Evolutionary conservation across 2,113 vertebrate species (phyloP).

Genomic region (Gymnocephalus cernua): DNA sequence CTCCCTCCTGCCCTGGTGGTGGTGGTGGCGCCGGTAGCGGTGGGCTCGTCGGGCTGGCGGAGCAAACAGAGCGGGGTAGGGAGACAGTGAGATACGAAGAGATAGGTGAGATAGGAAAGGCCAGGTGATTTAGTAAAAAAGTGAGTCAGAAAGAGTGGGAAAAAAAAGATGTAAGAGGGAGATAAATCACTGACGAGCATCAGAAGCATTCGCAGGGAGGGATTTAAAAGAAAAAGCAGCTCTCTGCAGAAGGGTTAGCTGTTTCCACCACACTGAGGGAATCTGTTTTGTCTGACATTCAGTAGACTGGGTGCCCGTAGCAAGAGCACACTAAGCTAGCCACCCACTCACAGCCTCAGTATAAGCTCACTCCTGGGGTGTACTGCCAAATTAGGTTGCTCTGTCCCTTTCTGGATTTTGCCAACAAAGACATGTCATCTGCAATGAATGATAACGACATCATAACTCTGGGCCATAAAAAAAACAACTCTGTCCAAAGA

Average conservation of each 20-base stretch:
- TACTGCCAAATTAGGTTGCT: slow-evolving; percentile 52
- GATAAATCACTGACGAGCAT: slow-evolving; percentile 36
- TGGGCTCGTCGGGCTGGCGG: slow-evolving; percentile 90
- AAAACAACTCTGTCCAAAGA: slow-evolving; percentile 54
- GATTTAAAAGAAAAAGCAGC: slow-evolving; percentile 25
- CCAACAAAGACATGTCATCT: slow-evolving; percentile 57
- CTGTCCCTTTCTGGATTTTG: slow-evolving; percentile 41
- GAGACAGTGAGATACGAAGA: neutral
- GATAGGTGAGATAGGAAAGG: neutral
- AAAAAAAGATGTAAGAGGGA: slow-evolving; percentile 13
- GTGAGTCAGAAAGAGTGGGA: neutral
- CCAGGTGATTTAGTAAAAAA: slow-evolving; percentile 20
- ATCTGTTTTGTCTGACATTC: slow-evolving; percentile 41
- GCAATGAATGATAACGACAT: slow-evolving; percentile 59
- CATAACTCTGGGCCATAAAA: slow-evolving; percentile 26
- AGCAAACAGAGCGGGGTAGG: slow-evolving; percentile 2
- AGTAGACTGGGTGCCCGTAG: slow-evolving; percentile 24
- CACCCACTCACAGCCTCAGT: slow-evolving; percentile 46
- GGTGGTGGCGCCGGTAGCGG: slow-evolving; percentile 89
- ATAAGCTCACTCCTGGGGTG: slow-evolving; percentile 51
- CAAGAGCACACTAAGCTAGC: slow-evolving; percentile 38
- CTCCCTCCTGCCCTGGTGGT: slow-evolving; percentile 90
- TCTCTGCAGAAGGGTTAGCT: slow-evolving; percentile 28
- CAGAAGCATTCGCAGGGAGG: neutral
- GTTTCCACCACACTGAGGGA: slow-evolving; percentile 23